Evolutionary conservation across 2,113 vertebrate genomes (phyloP).

Genomic region (Corvus cornix): DNA sequence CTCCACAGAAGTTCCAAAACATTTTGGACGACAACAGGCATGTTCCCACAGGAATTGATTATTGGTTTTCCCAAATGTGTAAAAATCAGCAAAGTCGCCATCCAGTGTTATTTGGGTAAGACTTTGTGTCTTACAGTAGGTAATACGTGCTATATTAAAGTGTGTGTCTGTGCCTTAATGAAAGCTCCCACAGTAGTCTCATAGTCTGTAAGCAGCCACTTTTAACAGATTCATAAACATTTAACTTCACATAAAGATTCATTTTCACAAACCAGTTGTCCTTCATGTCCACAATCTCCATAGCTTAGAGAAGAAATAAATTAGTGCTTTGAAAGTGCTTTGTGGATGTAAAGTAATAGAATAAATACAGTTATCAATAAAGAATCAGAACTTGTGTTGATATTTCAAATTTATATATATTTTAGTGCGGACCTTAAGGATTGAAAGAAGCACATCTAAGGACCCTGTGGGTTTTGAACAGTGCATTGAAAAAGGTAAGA

Average conservation of each 20-base stretch:
- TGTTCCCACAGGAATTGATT: slow-evolving; percentile 94
- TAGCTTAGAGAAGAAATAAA: neutral
- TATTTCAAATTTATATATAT: neutral
- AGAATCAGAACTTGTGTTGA: neutral
- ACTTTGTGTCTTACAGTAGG: neutral
- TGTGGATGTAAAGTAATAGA: neutral
- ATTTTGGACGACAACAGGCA: slow-evolving; percentile 94
- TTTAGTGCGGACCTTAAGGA: slow-evolving; percentile 84
- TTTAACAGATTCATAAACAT: neutral
- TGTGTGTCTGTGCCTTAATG: neutral
- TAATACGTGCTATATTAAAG: neutral
- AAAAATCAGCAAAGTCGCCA: slow-evolving; percentile 75
- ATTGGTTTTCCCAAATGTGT: slow-evolving; percentile 81
- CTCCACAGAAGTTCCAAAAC: slow-evolving; percentile 80
- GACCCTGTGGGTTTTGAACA: slow-evolving; percentile 84
- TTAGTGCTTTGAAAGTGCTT: neutral
- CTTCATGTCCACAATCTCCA: no score
- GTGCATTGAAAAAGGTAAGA: slow-evolving; percentile 85
- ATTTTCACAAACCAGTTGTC: neutral
- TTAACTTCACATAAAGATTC: neutral
- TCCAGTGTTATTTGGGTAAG: slow-evolving; percentile 90
- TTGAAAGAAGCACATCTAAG: slow-evolving; percentile 84
- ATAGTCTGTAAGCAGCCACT: rapidly evolving
- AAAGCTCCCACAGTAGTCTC: neutral
- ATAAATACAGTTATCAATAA: neutral